Base-by-base conservation (phyloP, 2,888 invertebrate genomes). In the Penaeus monodon region DNA sequence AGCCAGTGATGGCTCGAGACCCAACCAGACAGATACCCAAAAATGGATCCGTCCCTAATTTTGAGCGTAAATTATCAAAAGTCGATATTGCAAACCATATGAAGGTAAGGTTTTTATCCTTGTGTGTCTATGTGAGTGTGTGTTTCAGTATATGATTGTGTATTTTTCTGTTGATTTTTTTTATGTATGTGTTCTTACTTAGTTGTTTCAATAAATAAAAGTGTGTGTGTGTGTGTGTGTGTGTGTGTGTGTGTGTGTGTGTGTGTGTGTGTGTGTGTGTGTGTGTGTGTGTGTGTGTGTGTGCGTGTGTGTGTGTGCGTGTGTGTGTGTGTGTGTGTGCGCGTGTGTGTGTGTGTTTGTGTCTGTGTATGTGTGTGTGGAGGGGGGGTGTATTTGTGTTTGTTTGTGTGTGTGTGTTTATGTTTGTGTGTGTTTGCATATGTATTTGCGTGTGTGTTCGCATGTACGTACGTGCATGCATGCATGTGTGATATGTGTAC, bases 41-140 rank as follows among this genome's bases (percentile, higher is more conserved):
- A 93, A 97, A 97, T 92, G 91, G 97, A 74, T 97, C 97, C 6
- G 97, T 97, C 90, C 97, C 97, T 57, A 96, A 96, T 92, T 97
- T 97, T 93, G 96, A 96, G 92, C 93, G 97, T 77, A 96, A 97
- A 89, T 93, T 99, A 93, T 98, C 98, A 14, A 94, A 98, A 84
- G 98, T 98, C 92, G 99, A 99, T 93, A 98, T 99, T 91, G 99
- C 99, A 27, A 87, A 77, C 65, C 70, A 85, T 44, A 84, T 90
- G 84, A 90, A 90, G 83, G 89, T 89, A 74, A 38, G 65, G 24
- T 74, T 29, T 49, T 10, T 78, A 10, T 33, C 6, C 68, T 1
- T 81, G 20, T 68, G 17, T n/a, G 64, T 73, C 8, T 63, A 24
- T 68, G 27, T 70, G 33, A 29, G 14, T 68, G 38, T 68, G n/a